Percentiles rank a stretch among this genome's conserved stretches.
phyloP scores from a whole-genome alignment of 2,888 invertebrate species.

The Lasioglossum malachurum region DNA sequence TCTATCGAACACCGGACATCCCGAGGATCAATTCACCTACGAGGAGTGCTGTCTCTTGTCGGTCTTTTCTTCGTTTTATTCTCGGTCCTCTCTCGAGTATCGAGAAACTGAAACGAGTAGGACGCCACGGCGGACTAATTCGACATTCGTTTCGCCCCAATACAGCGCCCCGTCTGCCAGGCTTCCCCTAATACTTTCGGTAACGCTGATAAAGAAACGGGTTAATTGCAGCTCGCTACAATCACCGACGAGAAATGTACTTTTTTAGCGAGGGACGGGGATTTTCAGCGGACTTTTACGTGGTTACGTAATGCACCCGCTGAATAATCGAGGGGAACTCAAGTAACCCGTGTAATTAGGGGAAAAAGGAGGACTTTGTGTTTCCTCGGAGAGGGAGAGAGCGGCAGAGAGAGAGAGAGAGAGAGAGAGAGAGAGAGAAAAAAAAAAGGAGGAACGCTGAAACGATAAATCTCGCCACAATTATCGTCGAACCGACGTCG shows the following conservation, averaged over 20 bases:
- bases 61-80: conserved; percentile 34
- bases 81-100: not conserved
- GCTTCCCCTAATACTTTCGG: conserved; percentile 9
- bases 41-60: conserved; percentile 18
- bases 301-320: conserved; percentile 22
- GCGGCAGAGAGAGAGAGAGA: not conserved
- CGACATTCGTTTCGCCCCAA: conserved; percentile 52
- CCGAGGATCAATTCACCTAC: conserved; percentile 64
- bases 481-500: conserved; percentile 24
- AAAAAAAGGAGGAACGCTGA: not conserved
- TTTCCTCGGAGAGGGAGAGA: not conserved
- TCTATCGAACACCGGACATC: conserved; percentile 69
- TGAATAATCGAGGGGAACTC: conserved; percentile 28
- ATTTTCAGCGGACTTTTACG: conserved; percentile 20
- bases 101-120: conserved; percentile 28
- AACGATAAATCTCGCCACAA: conserved; percentile 45
- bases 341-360: conserved; percentile 37
- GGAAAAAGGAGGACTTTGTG: conserved; percentile 13
- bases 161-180: conserved; percentile 18
- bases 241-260: conserved; percentile 4
- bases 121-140: conserved; percentile 56
- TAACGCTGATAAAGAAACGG: conserved; percentile 30
- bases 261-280: conserved; percentile 5
- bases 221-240: conserved; percentile 37
- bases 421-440: too few relatives aligned